Evolutionary conservation across 2,888 invertebrate species (phyloP), one percentile per base, ranked within the genome.

Genomic region (Stenolophus ochropezus): DNA sequence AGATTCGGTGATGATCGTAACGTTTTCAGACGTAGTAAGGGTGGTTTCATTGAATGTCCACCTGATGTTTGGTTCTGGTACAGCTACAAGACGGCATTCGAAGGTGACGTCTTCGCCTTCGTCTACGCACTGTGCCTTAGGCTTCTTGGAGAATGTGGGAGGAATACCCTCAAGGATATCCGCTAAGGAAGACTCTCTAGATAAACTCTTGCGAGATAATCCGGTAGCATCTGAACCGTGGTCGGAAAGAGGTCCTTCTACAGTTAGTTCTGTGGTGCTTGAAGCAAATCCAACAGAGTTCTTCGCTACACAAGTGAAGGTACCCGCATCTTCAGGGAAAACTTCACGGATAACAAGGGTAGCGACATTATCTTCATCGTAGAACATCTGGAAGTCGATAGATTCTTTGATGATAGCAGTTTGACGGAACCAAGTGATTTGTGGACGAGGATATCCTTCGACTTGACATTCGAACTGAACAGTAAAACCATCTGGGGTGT

Each of bases 381-480:
- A 97, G 89, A 94, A 97, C 91, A 97, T 97, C 91, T 97, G 96
- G 91, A 97, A 97, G 86, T 97, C 97, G 87, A 94, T 94, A 0
- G 97, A 96, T 42, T 95, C 95, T 88, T 97, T 97, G 49, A 97
- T 96, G 81, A 97, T 96, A 20, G 96, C 96, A 0, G 97, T 97
- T 91, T 97, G 97, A 81, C 96, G 92, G 91, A 97, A 97, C 99
- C 99, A 99, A 16, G 98, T 97, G 84, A 99, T 97, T 88, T 97
- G 96, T 25, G 99, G 98, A 86, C 97, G 91, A 4, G 99, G 99
- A 87, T 93, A 91, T 76, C 99, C 99, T 89, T 96, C 96, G 33
- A 99, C 97, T 91, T 98, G 97, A 86, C 98, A 98, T 89, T 98
- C 96, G 88, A 99, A 99, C 88, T 98, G 96, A 8, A 98, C 96